phyloP scores from a whole-genome alignment of 2,888 invertebrate species.

The Biston stratarius region DNA sequence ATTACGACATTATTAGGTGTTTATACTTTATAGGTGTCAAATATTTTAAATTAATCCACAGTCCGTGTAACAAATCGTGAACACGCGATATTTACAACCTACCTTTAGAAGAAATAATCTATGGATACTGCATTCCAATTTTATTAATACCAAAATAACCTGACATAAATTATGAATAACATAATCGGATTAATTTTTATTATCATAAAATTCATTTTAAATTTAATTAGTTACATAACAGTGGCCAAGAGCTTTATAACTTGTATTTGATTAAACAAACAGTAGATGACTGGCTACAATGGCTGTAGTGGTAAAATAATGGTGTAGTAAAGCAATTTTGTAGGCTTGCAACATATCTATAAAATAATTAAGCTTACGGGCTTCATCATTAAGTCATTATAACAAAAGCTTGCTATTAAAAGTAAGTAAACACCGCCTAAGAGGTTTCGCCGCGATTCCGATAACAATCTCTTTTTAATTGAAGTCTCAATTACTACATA shows the following conservation, averaged over 20 bases:
- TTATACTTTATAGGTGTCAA: slow-evolving; percentile 22
- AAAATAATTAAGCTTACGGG: slow-evolving; percentile 66
- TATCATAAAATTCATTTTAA: slow-evolving; percentile 20
- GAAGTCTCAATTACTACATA: slow-evolving; percentile 58
- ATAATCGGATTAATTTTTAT: slow-evolving; percentile 37
- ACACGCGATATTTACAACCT: slow-evolving; percentile 29
- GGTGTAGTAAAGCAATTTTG: slow-evolving; percentile 60
- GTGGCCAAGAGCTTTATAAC: slow-evolving; percentile 20
- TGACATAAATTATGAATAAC: slow-evolving; percentile 28
- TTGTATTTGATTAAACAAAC: slow-evolving; percentile 58
- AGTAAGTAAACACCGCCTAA: slow-evolving; percentile 72
- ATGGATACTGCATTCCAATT: slow-evolving; percentile 24
- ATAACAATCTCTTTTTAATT: slow-evolving; percentile 60
- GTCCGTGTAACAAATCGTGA: slow-evolving; percentile 25
- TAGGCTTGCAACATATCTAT: slow-evolving; percentile 60
- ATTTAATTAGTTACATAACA: slow-evolving; percentile 30
- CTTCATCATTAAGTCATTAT: slow-evolving; percentile 68
- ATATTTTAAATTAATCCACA: slow-evolving; percentile 14
- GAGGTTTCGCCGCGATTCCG: slow-evolving; percentile 57
- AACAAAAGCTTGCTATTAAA: slow-evolving; percentile 74
- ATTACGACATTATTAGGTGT: slow-evolving; percentile 15
- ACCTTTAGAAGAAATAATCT: background rate
- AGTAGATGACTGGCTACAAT: slow-evolving; percentile 53
- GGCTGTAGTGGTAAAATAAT: slow-evolving; percentile 54
- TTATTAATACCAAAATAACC: slow-evolving; percentile 24